Base-by-base conservation (phyloP, 2,888 invertebrate genomes). In the Megaustenia siamemsis region DNA sequence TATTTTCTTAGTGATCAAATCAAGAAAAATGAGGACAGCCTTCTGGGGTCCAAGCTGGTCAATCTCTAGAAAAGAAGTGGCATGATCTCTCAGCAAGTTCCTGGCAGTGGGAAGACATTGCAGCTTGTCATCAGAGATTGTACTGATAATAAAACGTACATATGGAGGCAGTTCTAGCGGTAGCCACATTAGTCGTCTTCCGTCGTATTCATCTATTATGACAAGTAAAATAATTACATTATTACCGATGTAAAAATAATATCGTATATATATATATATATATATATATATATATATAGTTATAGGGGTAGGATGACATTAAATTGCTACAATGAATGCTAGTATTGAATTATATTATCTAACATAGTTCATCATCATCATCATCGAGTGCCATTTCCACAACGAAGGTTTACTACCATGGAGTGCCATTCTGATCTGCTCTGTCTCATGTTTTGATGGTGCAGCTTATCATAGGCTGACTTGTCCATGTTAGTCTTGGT, bases 181-280 rank as follows among this genome's bases (percentile, higher is more conserved):
- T 88, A 97, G 95, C 97, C 97, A 97, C 87, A 96, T 95, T 60
- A 96, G 95, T 86, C 95, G 95, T 32, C 95, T 95, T 86, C 96
- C 95, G 81, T 96, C 96, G 91, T 94, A 89, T 28, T 93, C 91
- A 79, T 90, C 92, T 90, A 89, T n/a, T 68, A 87, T 88, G 38
- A 68, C 8, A 18, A 45, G 10, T 24, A 12, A 68, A 68, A 32
- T 32, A 32, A 12, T 35, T n/a, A n/a, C n/a, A n/a, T n/a, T n/a
- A n/a, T n/a, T n/a, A 63, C 49, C 49, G 10, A 18, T 49, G 18
- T 12, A 12, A 12, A 12, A 18, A 49, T 12, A 18, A 49, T n/a
- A n/a, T n/a, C n/a, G n/a, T n/a, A n/a, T n/a, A n/a, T n/a, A n/a
- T n/a, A n/a, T n/a, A n/a, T n/a, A n/a, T n/a, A n/a, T n/a, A n/a